Base-by-base conservation (phyloP, 2,113 vertebrate genomes). In the Campylorhamphus procurvoides region DNA sequence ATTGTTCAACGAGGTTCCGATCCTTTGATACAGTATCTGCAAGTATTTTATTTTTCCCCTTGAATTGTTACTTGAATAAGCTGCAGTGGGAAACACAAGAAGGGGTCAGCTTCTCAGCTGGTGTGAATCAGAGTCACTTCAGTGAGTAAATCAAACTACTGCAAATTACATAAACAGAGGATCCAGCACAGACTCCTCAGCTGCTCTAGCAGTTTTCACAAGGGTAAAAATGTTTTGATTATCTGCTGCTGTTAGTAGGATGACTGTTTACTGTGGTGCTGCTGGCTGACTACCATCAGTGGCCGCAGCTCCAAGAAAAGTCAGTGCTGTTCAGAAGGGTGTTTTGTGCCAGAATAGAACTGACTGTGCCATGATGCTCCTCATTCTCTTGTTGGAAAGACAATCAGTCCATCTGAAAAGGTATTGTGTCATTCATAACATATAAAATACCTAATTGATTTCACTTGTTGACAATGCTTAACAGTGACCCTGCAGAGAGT, bases 1-100 rank as follows among this genome's bases (percentile, higher is more conserved):
- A 33, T 79, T 31, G 7, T 27, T 78, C 17, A 62, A 7, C 12
- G 6, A 6, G 9, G 63, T 91, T 58, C 23, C 24, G 64, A 33
- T 27, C 12, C 52, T 39, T 66, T 58, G 1, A 24, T 66, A 31
- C 2, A 53, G 8, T 42, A 69, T 46, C 22, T 84, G 22, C 19
- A 62, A 42, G 7, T 31, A 6, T 46, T 46, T 46, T 46, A 46
- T 46, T 85, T 94, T 64, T 96, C 53, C 6, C 16, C 24, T 76
- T 74, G 52, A 95, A 55, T 75, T 18, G 28, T 90, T 85, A 25
- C 77, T 96, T 85, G 63, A 94, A 49, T 60, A 92, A 87, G 53
- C 58, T 89, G 18, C 79, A 89, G 14, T 35, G 29, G 58, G 16
- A 83, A 60, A 37, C 15, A 24, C 8, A 35, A 69, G 62, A 55